Conservation (phyloP, 2,113 vertebrate genomes). For the Meles meles region DNA sequence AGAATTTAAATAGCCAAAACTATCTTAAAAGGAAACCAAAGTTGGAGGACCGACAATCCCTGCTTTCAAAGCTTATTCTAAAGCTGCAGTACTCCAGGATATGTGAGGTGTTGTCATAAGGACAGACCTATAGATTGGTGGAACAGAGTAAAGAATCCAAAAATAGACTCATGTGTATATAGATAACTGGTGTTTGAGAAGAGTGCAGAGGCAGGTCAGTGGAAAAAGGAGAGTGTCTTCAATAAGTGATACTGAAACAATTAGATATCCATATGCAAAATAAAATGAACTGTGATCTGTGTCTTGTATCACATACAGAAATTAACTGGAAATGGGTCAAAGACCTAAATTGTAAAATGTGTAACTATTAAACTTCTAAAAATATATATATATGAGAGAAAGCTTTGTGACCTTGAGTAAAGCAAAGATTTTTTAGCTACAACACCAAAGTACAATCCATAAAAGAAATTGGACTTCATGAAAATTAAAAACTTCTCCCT, state of each 20-base stretch:
- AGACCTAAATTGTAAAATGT: neutral
- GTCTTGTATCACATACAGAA: neutral
- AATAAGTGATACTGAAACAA: neutral
- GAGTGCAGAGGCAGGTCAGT: neutral
- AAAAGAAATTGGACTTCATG: neutral
- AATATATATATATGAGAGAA: neutral
- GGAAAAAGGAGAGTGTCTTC: neutral
- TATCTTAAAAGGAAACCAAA: neutral
- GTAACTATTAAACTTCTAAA: neutral
- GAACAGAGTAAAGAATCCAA: neutral
- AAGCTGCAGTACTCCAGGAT: neutral
- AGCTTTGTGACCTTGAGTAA: neutral
- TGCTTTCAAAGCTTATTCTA: neutral
- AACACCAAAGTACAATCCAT: neutral
- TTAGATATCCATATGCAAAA: neutral
- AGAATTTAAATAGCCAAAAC: neutral
- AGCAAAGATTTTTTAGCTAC: neutral
- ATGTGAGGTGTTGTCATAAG: neutral
- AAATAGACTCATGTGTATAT: neutral
- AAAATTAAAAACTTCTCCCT: neutral
- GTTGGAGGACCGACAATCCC: neutral
- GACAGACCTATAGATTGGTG: neutral
- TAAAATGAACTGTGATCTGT: neutral
- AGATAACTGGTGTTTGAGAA: neutral
- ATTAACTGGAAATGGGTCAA: neutral